These are phyloP conservation scores for Girardia tigrina DNA, from an alignment of 2,888 invertebrate genomes.

Conservation along the genomic window DNA sequence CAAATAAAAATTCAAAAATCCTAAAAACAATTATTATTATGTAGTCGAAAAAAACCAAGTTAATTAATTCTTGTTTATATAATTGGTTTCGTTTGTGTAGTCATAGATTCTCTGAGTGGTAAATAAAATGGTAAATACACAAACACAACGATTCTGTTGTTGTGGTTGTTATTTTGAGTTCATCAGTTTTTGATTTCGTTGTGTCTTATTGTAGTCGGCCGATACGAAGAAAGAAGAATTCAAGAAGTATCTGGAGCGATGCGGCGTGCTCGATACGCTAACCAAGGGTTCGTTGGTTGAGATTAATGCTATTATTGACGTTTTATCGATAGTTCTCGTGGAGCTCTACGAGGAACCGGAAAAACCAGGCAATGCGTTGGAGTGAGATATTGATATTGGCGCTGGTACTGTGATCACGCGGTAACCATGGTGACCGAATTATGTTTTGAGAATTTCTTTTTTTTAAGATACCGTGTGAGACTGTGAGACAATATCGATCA, in stretches of 20 bases:
- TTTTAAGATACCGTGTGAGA: no score
- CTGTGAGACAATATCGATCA: no score
- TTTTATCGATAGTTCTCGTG: conserved; percentile 57
- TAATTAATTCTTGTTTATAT: neutral
- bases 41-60: no score
- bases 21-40: no score
- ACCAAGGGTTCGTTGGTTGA: conserved; percentile 55
- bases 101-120: neutral
- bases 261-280: conserved; percentile 72
- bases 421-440: no score
- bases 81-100: neutral
- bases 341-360: conserved; percentile 71
- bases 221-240: conserved; percentile 76
- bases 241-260: conserved; percentile 70
- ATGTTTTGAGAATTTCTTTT: no score
- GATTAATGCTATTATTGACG: neutral
- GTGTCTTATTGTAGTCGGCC: conserved; percentile 40
- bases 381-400: no score
- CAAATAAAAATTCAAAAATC: no score
- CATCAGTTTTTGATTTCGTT: no score
- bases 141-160: no score
- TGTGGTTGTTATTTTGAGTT: no score
- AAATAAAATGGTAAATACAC: neutral
- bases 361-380: conserved; percentile 67
- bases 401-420: no score